Evolutionary conservation across 2,113 vertebrate genomes (phyloP), one percentile per base, ranked within the genome.

Genomic region (Nesoenas mayeri): DNA sequence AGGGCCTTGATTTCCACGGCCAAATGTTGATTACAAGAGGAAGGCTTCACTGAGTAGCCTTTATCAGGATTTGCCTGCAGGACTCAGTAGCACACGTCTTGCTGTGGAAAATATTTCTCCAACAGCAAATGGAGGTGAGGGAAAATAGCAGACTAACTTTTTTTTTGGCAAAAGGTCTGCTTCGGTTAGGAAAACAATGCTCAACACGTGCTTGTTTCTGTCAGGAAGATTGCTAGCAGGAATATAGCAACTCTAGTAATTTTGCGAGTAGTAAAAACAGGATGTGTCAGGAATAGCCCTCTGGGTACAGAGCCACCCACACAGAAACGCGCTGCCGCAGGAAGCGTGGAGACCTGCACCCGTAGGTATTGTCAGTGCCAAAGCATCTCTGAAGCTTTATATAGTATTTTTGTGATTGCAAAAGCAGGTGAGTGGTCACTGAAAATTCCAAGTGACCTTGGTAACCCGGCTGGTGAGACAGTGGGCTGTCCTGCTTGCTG

Each of bases 51-150:
- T 75, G 65, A 89, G 85, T 53, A 57, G 87, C 82, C 85, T 88
- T 80, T 83, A 80, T 87, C 79, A 72, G 65, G 42, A 70, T 89
- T 74, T 86, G 32, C 67, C 60, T 13, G 6, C 64, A 2, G 3
- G 74, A 47, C 80, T 87, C 56, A 15, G 17, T 12, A 29, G 75
- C 47, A 28, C 64, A 81, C 0, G 0, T 56, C 83, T 71, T 92
- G 77, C 69, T 57, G 53, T 95, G 95, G 93, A 92, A 96, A 94
- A 89, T 86, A 81, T 64, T 93, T 84, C 75, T 93, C 79, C 64
- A 91, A 32, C 64, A 92, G 91, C 88, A 86, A 92, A 94, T 22
- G 28, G 75, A 80, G 36, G 80, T 22, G 71, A 62, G 71, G 92
- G 75, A 90, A 94, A 94, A 80, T 8, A 96, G 54, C 88, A 80